Percentiles rank a stretch among this genome's conserved stretches.
Evolutionary conservation across 2,113 vertebrate species (phyloP).

Genomic region (Notothenia rossii): DNA sequence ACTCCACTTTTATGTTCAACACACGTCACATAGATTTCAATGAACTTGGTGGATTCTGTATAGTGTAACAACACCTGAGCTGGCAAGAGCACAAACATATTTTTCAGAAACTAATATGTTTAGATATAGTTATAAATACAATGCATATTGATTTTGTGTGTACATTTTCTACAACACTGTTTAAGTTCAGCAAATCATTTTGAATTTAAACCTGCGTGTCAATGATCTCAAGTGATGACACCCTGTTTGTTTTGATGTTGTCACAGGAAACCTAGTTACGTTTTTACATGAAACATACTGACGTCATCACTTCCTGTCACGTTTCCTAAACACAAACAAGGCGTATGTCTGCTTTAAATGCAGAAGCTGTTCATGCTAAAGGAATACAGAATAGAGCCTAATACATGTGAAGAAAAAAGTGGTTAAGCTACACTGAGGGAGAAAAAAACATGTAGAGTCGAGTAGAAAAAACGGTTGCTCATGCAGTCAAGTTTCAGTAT

Average conservation of each 20-base stretch:
- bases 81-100: background rate
- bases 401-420: background rate
- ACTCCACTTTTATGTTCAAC: too few species aligned
- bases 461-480: background rate
- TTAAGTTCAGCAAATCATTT: background rate
- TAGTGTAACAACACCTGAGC: background rate
- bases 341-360: conserved; percentile 24
- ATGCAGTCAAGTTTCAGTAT: background rate
- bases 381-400: background rate
- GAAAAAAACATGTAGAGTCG: background rate
- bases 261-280: background rate
- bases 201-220: background rate
- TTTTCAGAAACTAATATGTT: background rate
- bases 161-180: background rate
- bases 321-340: conserved; percentile 39
- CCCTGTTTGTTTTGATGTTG: conserved; percentile 48
- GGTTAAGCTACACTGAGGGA: background rate
- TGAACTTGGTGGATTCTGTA: background rate
- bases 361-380: background rate
- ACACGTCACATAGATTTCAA: background rate
- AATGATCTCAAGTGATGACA: background rate
- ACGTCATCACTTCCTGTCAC: conserved; percentile 71
- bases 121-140: background rate
- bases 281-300: conserved; percentile 4
- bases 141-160: background rate